Evolutionary conservation across 2,113 vertebrate genomes (phyloP).

Genomic region (Dipodomys merriami): DNA sequence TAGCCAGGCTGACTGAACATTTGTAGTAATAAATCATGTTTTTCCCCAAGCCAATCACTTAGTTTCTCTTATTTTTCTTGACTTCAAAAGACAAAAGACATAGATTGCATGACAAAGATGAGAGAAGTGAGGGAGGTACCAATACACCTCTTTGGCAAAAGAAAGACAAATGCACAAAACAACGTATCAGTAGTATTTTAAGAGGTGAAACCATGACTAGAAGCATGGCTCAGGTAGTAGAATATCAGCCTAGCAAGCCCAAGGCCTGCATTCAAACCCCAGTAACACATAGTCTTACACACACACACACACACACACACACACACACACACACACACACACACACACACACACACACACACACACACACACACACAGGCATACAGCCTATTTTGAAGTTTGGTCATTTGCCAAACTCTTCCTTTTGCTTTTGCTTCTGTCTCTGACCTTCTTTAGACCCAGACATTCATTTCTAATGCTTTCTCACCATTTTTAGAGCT

Average conservation of each 20-base stretch:
- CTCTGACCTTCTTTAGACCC: background rate
- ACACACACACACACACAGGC: background rate
- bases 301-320: too few species aligned
- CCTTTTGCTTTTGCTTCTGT: background rate
- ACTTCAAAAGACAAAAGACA: background rate
- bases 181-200: background rate
- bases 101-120: background rate
- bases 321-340: too few species aligned
- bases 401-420: background rate
- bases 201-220: background rate
- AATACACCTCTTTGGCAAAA: background rate
- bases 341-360: too few species aligned
- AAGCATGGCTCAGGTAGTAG: too few species aligned
- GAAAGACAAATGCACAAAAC: background rate
- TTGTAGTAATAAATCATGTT: background rate
- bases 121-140: background rate
- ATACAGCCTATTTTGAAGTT: background rate
- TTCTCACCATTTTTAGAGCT: background rate
- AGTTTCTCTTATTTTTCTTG: constrained; percentile 4
- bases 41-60: background rate
- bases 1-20: background rate
- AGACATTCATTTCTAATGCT: background rate
- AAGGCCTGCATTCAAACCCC: too few species aligned
- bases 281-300: too few species aligned
- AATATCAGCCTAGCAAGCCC: too few species aligned